Conservation (phyloP, 2,888 invertebrate genomes). For the Dolichomitus sp. region DNA sequence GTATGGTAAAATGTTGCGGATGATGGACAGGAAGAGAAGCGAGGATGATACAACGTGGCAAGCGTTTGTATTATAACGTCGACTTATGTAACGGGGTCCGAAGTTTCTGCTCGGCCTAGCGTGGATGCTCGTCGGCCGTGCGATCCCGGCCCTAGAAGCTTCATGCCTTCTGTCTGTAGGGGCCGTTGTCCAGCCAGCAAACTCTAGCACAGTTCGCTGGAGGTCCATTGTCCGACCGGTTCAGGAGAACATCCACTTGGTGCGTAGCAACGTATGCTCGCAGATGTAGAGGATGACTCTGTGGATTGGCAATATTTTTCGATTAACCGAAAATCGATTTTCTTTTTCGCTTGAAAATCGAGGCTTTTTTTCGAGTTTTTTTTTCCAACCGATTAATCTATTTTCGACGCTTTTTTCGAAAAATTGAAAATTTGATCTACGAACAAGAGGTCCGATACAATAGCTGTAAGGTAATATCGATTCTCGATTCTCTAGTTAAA, state of each 20-base stretch:
- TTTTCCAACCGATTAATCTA: too few relatives aligned
- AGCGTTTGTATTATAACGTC: constrained; percentile 69
- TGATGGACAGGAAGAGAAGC: constrained; percentile 48
- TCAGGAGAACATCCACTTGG: constrained; percentile 56
- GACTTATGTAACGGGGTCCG: constrained; percentile 78
- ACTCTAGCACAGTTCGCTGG: constrained; percentile 52
- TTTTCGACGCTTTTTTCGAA: too few relatives aligned
- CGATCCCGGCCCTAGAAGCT: constrained; percentile 34
- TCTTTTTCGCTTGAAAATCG: too few relatives aligned
- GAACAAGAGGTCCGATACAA: too few relatives aligned
- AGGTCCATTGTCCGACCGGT: constrained; percentile 66
- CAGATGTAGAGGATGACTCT: neutral
- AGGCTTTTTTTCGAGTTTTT: too few relatives aligned
- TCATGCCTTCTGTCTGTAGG: constrained; percentile 19
- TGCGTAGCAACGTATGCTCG: constrained; percentile 11
- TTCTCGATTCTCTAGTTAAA: too few relatives aligned
- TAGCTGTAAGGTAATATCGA: too few relatives aligned
- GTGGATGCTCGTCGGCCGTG: constrained; percentile 71
- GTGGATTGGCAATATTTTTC: too few relatives aligned
- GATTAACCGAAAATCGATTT: too few relatives aligned
- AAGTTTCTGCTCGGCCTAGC: constrained; percentile 81
- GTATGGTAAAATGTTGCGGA: neutral
- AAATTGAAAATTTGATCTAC: too few relatives aligned
- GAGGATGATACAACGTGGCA: constrained; percentile 53
- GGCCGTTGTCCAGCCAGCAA: constrained; percentile 62